Evolutionary conservation across 2,888 invertebrate genomes (phyloP).

Genomic region (Dioctria rufipes): DNA sequence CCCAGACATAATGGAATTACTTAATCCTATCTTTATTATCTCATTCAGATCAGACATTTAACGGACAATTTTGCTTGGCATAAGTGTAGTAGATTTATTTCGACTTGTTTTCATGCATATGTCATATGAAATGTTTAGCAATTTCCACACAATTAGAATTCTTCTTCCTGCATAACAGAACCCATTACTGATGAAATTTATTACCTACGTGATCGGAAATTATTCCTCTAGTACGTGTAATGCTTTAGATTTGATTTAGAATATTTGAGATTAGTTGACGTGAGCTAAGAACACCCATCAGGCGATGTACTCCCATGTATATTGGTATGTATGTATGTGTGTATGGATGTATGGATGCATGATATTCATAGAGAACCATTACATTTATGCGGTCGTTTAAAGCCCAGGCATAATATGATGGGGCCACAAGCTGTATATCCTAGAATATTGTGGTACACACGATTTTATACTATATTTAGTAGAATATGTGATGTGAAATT

Average conservation of each 20-base stretch:
- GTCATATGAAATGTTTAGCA: background rate
- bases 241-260: conserved; percentile 17
- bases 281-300: background rate
- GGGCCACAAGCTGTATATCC: too few relatives aligned
- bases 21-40: too few relatives aligned
- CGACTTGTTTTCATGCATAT: conserved; percentile 10
- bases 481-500: too few relatives aligned
- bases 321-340: background rate
- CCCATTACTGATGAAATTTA: conserved; percentile 16
- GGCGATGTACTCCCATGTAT: background rate
- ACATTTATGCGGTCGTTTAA: too few relatives aligned
- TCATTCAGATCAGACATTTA: too few relatives aligned
- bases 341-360: background rate
- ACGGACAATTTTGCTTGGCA: too few relatives aligned
- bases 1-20: too few relatives aligned
- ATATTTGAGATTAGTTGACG: conserved; percentile 1
- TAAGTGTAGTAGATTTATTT: background rate
- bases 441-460: too few relatives aligned
- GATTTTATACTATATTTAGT: too few relatives aligned
- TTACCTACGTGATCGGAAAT: conserved; percentile 22
- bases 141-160: conserved; percentile 27
- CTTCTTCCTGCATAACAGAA: conserved; percentile 12
- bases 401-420: too few relatives aligned
- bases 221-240: conserved; percentile 1
- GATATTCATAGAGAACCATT: too few relatives aligned